phyloP scores from a whole-genome alignment of 2,797 vertebrate species.

The Pelodytes ibericus region DNA sequence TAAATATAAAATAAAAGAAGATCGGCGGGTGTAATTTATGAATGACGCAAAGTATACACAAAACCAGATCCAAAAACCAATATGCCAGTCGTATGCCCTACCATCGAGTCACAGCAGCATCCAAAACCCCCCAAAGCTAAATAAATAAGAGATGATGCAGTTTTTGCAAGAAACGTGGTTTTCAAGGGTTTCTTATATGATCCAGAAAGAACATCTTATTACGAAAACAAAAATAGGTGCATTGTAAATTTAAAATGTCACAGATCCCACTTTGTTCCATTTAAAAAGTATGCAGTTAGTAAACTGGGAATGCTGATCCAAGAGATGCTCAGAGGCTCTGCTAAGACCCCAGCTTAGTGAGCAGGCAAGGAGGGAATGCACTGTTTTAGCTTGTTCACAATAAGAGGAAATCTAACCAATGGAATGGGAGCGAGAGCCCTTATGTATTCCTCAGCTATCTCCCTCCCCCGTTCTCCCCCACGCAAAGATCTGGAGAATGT shows the following conservation, averaged over 20 bases:
- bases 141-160: neutral
- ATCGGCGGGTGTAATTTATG: constrained; percentile 7
- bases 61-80: neutral
- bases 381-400: constrained; percentile 80
- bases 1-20: constrained; percentile 59
- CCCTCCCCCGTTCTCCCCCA: constrained; percentile 66
- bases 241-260: neutral
- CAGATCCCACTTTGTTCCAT: constrained; percentile 19
- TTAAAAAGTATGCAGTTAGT: constrained; percentile 29
- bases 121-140: neutral
- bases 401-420: constrained; percentile 78
- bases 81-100: neutral
- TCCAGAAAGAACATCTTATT: constrained; percentile 16
- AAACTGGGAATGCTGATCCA: constrained; percentile 10
- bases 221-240: constrained; percentile 4
- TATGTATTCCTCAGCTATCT: constrained; percentile 66
- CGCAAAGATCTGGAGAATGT: constrained; percentile 61
- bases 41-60: neutral
- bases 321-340: constrained; percentile 18
- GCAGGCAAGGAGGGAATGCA: constrained; percentile 64
- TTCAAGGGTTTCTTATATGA: neutral
- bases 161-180: neutral
- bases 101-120: neutral
- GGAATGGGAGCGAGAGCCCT: constrained; percentile 65
- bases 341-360: constrained; percentile 62